phyloP scores from a whole-genome alignment of 2,888 invertebrate genomes.

The Netelia virgata region DNA sequence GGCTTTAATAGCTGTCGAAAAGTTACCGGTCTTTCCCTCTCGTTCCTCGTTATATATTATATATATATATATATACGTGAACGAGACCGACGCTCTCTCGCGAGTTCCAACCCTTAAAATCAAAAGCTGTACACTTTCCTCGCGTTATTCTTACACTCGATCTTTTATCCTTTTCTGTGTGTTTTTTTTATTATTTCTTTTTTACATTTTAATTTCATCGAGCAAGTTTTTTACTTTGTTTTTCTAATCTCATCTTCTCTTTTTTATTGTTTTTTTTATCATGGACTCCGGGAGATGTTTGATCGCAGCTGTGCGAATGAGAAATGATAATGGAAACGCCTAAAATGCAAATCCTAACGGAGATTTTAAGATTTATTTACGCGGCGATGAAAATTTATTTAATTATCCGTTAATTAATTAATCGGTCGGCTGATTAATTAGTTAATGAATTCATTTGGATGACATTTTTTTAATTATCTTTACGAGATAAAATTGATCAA shows the following conservation, averaged over 20 bases:
- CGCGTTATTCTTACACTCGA: not conserved
- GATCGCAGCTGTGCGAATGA: not conserved
- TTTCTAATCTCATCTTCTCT: not conserved
- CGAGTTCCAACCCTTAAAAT: constrained; percentile 29
- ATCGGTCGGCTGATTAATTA: too few species aligned
- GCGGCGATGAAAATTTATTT: too few species aligned
- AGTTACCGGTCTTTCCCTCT: constrained; percentile 72
- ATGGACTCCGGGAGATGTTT: not conserved
- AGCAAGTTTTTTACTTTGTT: not conserved
- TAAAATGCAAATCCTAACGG: not conserved
- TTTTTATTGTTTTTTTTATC: not conserved
- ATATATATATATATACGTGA: constrained; percentile 6
- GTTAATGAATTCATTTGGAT: too few species aligned
- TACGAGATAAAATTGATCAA: too few species aligned
- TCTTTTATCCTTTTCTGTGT: not conserved
- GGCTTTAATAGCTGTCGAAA: constrained; percentile 80
- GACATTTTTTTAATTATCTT: too few species aligned
- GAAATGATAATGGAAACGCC: not conserved
- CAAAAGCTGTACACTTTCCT: constrained; percentile 9
- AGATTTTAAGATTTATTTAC: too few species aligned
- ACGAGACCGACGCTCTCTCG: not conserved
- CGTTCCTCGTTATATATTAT: constrained; percentile 31
- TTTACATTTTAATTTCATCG: not conserved
- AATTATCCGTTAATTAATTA: too few species aligned
- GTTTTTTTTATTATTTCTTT: not conserved